Conservation (phyloP, 2,113 vertebrate species). For the Scortum barcoo region DNA sequence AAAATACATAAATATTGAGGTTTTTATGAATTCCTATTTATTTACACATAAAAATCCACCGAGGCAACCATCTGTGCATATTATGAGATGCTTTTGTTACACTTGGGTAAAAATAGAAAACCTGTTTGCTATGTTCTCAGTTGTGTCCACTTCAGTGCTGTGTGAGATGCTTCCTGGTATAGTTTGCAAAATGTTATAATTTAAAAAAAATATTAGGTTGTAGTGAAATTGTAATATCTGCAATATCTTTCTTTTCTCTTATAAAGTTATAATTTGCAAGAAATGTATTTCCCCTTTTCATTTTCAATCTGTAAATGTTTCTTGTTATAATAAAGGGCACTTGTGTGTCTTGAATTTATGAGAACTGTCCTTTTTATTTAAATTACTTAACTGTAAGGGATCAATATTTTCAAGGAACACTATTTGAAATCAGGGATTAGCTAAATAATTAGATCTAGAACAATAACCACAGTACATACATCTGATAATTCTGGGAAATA, state of each 20-base stretch:
- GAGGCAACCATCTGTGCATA: slow-evolving; percentile 57
- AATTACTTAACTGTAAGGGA: not conserved
- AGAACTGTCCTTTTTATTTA: slow-evolving; percentile 8
- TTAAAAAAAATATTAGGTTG: slow-evolving; percentile 85
- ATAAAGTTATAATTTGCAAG: slow-evolving; percentile 88
- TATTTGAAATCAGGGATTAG: not conserved
- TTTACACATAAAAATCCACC: slow-evolving; percentile 60
- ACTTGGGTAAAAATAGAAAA: slow-evolving; percentile 37
- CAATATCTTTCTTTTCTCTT: slow-evolving; percentile 85
- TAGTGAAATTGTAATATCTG: slow-evolving; percentile 84
- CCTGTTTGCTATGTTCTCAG: slow-evolving; percentile 51
- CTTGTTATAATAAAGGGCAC: slow-evolving; percentile 89
- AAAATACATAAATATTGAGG: slow-evolving; percentile 68
- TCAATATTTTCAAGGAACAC: not conserved
- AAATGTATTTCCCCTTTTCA: slow-evolving; percentile 88
- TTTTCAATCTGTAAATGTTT: slow-evolving; percentile 79
- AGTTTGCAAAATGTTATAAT: slow-evolving; percentile 76
- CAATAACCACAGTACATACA: not conserved
- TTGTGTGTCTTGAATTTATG: slow-evolving; percentile 75
- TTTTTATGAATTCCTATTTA: slow-evolving; percentile 79
- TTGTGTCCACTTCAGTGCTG: slow-evolving; percentile 62
- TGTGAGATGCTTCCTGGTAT: slow-evolving; percentile 80
- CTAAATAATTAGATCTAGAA: not conserved
- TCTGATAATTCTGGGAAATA: not conserved
- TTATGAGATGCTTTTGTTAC: slow-evolving; percentile 50